These are phyloP conservation scores for Bombyx huttoni DNA, from an alignment of 2,888 invertebrate genomes.

Conservation along the genomic window DNA sequence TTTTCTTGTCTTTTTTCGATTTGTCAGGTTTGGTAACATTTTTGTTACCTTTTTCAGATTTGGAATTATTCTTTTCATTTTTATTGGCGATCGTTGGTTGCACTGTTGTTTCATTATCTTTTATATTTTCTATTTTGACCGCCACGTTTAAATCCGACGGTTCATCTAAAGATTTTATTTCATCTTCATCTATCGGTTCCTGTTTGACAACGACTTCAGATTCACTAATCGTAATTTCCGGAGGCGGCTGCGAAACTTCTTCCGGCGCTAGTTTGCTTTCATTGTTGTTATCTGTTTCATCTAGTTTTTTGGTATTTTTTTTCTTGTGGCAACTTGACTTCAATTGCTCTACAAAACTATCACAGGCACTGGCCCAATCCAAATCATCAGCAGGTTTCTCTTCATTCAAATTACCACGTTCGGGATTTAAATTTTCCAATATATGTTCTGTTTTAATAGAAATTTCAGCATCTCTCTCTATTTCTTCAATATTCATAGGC, in stretches of 20 bases:
- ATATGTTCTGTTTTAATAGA: conserved; percentile 48
- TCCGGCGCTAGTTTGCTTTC: conserved; percentile 20
- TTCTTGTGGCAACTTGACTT: conserved; percentile 74
- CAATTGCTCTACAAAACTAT: conserved; percentile 84
- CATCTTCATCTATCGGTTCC: conserved; percentile 52
- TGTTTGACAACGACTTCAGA: conserved; percentile 29
- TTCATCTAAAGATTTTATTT: conserved; percentile 18
- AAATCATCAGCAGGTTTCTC: conserved; percentile 35
- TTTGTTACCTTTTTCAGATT: conserved; percentile 8
- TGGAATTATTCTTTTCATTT: conserved; percentile 5
- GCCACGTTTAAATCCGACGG: conserved; percentile 5
- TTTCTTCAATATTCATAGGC: conserved; percentile 77
- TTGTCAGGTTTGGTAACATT: conserved; percentile 21
- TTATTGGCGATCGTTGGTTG: neutral
- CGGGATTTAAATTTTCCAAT: conserved; percentile 25
- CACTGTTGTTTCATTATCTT: conserved; percentile 4
- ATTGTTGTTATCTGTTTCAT: conserved; percentile 31
- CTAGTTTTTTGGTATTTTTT: conserved; percentile 44
- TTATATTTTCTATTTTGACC: conserved; percentile 3
- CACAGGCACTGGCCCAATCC: conserved; percentile 80
- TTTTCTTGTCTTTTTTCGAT: conserved; percentile 23
- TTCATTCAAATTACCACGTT: conserved; percentile 3
- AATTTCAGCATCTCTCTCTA: conserved; percentile 72
- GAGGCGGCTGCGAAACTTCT: neutral
- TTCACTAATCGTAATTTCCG: conserved; percentile 6